phyloP scores from a whole-genome alignment of 2,113 vertebrate genomes.

The Saguinus midas region DNA sequence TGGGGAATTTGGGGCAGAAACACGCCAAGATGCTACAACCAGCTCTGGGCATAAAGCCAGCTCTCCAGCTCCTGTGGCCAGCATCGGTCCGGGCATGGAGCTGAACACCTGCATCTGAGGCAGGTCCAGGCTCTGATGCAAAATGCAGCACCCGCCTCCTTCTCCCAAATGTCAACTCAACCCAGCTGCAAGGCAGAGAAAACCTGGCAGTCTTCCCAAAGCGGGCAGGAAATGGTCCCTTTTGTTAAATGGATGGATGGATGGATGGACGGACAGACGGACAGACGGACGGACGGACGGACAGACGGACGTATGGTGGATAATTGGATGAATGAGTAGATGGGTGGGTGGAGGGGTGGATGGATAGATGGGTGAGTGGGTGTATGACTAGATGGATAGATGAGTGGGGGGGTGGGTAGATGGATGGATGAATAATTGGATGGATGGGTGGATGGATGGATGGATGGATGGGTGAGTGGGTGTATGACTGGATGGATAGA shows the following conservation, averaged over 20 bases:
- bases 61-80: not conserved
- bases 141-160: not conserved
- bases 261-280: rapidly evolving
- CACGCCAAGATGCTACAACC: not conserved
- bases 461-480: not conserved
- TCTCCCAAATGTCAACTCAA: rapidly evolving
- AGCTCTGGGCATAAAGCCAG: not conserved
- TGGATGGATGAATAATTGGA: not conserved
- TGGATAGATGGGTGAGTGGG: rapidly evolving
- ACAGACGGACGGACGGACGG: too few species aligned
- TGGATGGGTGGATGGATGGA: not conserved
- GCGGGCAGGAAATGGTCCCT: not conserved
- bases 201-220: not conserved
- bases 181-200: not conserved
- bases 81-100: rapidly evolving
- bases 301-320: too few species aligned
- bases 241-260: not conserved
- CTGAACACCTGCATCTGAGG: not conserved
- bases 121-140: not conserved
- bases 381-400: not conserved
- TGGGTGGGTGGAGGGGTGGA: rapidly evolving
- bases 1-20: not conserved
- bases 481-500: not conserved
- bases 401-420: not conserved
- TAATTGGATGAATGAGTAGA: not conserved